A percentile compares a stretch with the other conserved stretches of the same genome.
phyloP scores from a whole-genome alignment of 2,113 vertebrate genomes.

The Crotalus tigris region DNA sequence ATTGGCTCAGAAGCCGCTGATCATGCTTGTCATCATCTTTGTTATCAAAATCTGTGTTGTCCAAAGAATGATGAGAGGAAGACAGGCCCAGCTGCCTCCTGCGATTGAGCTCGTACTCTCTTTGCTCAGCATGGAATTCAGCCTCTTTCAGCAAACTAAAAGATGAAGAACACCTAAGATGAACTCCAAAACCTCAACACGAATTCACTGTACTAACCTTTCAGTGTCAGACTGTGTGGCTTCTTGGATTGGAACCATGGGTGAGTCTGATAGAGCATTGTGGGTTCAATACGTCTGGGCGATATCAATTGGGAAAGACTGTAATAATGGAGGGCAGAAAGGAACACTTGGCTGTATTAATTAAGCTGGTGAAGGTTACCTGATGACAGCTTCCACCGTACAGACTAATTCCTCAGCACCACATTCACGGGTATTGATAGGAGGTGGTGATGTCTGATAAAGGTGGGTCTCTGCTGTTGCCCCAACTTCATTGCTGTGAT shows the following conservation, averaged over 20 bases:
- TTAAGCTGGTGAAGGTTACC: constrained; percentile 64
- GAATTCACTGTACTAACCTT: neutral
- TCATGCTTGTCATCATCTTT: constrained; percentile 98
- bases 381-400: constrained; percentile 96
- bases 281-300: neutral
- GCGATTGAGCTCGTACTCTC: constrained; percentile 91
- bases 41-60: constrained; percentile 97
- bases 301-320: neutral
- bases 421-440: constrained; percentile 96
- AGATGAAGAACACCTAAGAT: constrained; percentile 1
- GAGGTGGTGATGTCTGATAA: constrained; percentile 96
- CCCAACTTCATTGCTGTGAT: constrained; percentile 94
- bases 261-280: neutral
- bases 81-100: constrained; percentile 95
- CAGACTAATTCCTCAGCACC: constrained; percentile 97
- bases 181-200: neutral
- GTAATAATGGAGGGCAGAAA: neutral
- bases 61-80: constrained; percentile 93
- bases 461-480: constrained; percentile 88
- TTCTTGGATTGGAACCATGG: neutral
- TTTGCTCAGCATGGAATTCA: constrained; percentile 94
- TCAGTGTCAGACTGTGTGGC: neutral
- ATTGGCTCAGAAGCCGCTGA: constrained; percentile 95
- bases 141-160: constrained; percentile 94
- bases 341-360: neutral